phyloP scores from a whole-genome alignment of 2,797 vertebrate species.

The Chiroxiphia lanceolata region DNA sequence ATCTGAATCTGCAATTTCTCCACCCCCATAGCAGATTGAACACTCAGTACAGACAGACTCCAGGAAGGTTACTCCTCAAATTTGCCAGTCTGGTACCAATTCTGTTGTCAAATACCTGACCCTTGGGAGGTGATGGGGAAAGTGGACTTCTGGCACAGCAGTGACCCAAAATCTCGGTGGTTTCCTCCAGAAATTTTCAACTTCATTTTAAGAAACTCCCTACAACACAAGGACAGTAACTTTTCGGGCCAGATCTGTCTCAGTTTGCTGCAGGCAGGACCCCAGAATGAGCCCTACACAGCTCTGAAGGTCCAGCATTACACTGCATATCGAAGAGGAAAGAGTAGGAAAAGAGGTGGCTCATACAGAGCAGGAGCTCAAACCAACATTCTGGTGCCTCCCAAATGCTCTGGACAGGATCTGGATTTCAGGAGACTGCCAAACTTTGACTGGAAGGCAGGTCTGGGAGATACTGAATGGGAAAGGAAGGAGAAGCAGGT shows the following conservation, averaged over 20 bases:
- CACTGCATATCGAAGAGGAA: rapidly evolving
- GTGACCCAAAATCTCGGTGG: not conserved
- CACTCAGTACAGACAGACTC: not conserved
- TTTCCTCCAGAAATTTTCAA: not conserved
- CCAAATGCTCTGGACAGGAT: not conserved
- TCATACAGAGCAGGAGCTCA: not conserved
- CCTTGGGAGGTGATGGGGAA: not conserved
- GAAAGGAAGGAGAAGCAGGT: not conserved
- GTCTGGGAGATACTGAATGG: not conserved
- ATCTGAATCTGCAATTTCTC: not conserved
- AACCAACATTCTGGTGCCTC: not conserved
- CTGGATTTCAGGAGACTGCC: not conserved
- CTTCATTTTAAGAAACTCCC: not conserved
- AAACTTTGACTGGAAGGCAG: not conserved
- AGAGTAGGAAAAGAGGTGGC: not conserved
- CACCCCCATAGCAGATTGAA: not conserved
- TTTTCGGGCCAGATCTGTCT: not conserved
- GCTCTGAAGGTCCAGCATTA: not conserved
- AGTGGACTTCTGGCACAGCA: not conserved
- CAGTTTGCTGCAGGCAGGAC: not conserved
- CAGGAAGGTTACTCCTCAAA: not conserved
- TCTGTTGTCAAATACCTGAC: not conserved
- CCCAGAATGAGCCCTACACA: not conserved
- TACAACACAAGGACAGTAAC: not conserved
- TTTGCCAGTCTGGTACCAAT: not conserved